These are phyloP conservation scores for Onchidella celtica DNA, from an alignment of 2,888 invertebrate genomes.

Conservation along the genomic window DNA sequence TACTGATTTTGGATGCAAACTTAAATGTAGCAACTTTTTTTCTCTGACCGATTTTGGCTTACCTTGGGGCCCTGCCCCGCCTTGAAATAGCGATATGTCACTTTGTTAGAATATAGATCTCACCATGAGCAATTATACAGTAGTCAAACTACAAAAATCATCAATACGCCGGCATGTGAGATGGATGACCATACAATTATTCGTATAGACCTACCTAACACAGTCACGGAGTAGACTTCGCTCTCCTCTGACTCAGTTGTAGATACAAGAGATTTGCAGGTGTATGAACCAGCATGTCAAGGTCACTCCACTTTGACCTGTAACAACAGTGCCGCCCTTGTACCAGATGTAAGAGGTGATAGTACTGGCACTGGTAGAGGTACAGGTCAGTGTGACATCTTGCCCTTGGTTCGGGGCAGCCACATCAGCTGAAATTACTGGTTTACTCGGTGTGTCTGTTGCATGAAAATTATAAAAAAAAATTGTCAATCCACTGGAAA, in stretches of 20 bases:
- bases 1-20: too few species aligned
- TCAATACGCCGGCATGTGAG: too few species aligned
- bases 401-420: neutral
- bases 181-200: too few species aligned
- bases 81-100: too few species aligned
- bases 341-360: slow-evolving; percentile 25
- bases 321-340: neutral
- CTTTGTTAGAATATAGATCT: too few species aligned
- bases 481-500: neutral
- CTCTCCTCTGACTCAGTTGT: neutral
- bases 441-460: neutral
- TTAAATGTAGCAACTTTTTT: too few species aligned
- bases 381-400: slow-evolving; percentile 1
- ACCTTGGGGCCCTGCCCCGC: neutral
- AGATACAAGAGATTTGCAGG: neutral
- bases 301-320: neutral
- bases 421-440: neutral
- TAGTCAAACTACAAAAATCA: too few species aligned
- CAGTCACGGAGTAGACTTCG: neutral
- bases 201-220: slow-evolving; percentile 3
- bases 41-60: too few species aligned
- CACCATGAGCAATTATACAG: too few species aligned
- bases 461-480: neutral
- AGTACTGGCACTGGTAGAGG: neutral
- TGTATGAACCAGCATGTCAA: neutral